Evolutionary conservation across 2,888 invertebrate genomes (phyloP).

Genomic region (Ephialtes manifestator): DNA sequence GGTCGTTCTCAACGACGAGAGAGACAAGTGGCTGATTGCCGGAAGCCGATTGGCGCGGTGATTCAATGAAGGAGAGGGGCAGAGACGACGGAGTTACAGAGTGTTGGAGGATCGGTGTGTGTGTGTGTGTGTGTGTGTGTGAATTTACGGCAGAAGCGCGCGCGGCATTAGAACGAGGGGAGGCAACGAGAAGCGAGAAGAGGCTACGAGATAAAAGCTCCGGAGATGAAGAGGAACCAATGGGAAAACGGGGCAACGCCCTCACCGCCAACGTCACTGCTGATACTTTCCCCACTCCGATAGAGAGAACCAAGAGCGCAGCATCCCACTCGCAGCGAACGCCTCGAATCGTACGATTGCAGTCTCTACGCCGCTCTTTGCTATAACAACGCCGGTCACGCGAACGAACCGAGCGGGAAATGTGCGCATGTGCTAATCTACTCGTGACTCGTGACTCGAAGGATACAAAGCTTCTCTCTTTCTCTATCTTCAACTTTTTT

Average conservation of each 20-base stretch:
- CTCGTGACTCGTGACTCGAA: not conserved
- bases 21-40: slow-evolving; percentile 65
- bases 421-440: slow-evolving; percentile 40
- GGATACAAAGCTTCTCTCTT: not conserved
- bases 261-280: slow-evolving; percentile 61
- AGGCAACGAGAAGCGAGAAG: slow-evolving; percentile 42
- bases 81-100: slow-evolving; percentile 29
- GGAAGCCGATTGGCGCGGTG: slow-evolving; percentile 65
- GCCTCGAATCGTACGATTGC: slow-evolving; percentile 19
- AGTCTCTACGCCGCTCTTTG: not conserved
- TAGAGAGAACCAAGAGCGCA: slow-evolving; percentile 60
- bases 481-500: not conserved
- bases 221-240: slow-evolving; percentile 79
- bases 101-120: slow-evolving; percentile 6
- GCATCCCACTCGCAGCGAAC: slow-evolving; percentile 64
- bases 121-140: not conserved
- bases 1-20: slow-evolving; percentile 62
- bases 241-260: slow-evolving; percentile 74
- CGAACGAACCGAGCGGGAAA: slow-evolving; percentile 22
- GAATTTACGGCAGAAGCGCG: slow-evolving; percentile 24
- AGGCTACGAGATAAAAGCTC: slow-evolving; percentile 79
- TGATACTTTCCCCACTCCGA: slow-evolving; percentile 61
- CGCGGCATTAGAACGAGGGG: slow-evolving; percentile 41
- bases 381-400: slow-evolving; percentile 31
- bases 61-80: slow-evolving; percentile 41